phyloP scores from a whole-genome alignment of 2,888 invertebrate species.

The Mesorhabditis spiculigera region DNA sequence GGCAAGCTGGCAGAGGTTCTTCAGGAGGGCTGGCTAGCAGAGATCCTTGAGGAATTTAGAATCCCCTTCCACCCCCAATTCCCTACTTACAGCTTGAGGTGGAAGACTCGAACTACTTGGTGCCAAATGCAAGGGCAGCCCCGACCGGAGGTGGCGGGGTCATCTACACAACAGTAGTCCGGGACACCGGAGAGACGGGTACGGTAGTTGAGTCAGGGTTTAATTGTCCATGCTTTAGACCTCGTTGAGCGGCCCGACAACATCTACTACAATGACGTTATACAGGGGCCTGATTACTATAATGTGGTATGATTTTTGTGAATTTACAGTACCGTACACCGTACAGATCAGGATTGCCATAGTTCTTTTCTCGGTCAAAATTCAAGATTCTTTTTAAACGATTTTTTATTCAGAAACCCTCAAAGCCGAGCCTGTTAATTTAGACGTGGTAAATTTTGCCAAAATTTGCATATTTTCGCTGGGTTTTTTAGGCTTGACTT shows the following conservation, averaged over 20 bases:
- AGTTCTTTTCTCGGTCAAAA: too few species aligned
- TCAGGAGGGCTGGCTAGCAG: not conserved
- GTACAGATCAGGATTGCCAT: too few species aligned
- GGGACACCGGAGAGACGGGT: conserved; percentile 1
- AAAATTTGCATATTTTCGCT: too few species aligned
- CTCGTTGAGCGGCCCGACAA: not conserved
- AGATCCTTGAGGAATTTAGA: not conserved
- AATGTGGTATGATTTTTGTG: not conserved
- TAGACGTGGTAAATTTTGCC: too few species aligned
- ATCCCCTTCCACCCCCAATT: not conserved
- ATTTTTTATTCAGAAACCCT: too few species aligned
- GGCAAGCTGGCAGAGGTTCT: not conserved
- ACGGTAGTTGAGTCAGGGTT: not conserved
- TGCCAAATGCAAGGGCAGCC: conserved; percentile 22
- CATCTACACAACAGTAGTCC: not conserved
- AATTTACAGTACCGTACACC: too few species aligned
- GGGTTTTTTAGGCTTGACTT: too few species aligned
- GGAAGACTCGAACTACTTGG: conserved; percentile 22
- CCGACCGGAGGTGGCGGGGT: not conserved
- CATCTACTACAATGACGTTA: not conserved
- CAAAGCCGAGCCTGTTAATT: too few species aligned
- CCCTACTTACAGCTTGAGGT: conserved; percentile 9
- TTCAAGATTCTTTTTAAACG: too few species aligned
- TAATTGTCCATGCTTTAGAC: not conserved
- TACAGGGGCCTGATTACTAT: not conserved